phyloP scores from a whole-genome alignment of 2,888 invertebrate species.

The Augiades crinisus region DNA sequence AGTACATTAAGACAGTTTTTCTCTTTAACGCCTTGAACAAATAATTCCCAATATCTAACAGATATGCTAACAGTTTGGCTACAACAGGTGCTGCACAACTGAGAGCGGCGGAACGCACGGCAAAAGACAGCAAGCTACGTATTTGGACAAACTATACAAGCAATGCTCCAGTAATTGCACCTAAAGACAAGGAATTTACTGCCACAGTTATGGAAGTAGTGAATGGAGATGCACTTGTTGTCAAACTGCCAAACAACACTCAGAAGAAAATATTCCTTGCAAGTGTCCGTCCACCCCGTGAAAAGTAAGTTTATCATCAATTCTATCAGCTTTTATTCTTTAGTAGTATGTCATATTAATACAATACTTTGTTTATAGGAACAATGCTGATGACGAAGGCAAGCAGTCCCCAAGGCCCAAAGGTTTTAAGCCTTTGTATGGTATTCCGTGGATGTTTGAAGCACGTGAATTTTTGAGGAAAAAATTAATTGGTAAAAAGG shows the following conservation, averaged over 20 bases:
- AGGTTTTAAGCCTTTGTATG: slow-evolving; percentile 94
- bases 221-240: slow-evolving; percentile 95
- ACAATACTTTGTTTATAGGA: slow-evolving; percentile 45
- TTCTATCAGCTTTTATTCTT: neutral
- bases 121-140: slow-evolving; percentile 92
- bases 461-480: slow-evolving; percentile 98
- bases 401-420: slow-evolving; percentile 86
- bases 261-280: slow-evolving; percentile 97
- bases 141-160: slow-evolving; percentile 96
- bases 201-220: slow-evolving; percentile 94
- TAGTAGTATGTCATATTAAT: slow-evolving; percentile 4
- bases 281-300: slow-evolving; percentile 96
- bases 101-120: slow-evolving; percentile 91
- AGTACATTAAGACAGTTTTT: too few relatives aligned
- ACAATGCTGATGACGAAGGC: slow-evolving; percentile 83
- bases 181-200: slow-evolving; percentile 90
- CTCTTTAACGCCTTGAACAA: too few relatives aligned
- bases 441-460: slow-evolving; percentile 99
- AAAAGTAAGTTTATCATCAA: slow-evolving; percentile 63
- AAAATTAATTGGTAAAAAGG: slow-evolving; percentile 96
- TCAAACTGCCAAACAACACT: slow-evolving; percentile 89
- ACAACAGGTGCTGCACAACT: slow-evolving; percentile 87
- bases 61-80: neutral
- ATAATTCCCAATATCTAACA: too few relatives aligned
- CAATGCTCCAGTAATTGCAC: slow-evolving; percentile 85